Percentiles rank a stretch among this genome's conserved stretches.
Evolutionary conservation across 2,797 vertebrate genomes (phyloP).

Genomic region (Anguilla megastoma): DNA sequence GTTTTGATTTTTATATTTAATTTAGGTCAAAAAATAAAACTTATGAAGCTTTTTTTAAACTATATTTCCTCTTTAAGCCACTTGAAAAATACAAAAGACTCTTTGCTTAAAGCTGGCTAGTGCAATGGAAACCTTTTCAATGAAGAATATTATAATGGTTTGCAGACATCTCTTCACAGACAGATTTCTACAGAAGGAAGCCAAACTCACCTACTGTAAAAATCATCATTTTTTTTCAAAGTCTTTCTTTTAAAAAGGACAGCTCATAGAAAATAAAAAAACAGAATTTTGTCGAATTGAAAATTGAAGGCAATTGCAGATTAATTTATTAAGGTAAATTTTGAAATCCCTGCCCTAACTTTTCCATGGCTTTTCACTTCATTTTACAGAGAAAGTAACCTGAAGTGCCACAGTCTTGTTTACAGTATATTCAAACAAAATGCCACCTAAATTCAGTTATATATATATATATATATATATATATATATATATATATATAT

Average conservation of each 20-base stretch:
- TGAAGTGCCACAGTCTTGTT: neutral
- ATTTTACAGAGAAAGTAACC: neutral
- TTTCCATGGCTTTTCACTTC: neutral
- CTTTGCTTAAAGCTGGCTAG: neutral
- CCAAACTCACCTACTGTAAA: slow-evolving; percentile 21
- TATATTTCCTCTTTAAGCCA: slow-evolving; percentile 1
- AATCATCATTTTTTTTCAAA: neutral
- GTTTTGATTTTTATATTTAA: neutral
- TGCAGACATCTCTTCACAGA: slow-evolving; percentile 7
- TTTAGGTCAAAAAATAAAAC: neutral
- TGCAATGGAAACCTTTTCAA: neutral
- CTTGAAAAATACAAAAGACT: neutral
- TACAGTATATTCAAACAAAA: neutral
- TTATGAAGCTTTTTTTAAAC: neutral
- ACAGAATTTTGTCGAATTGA: neutral
- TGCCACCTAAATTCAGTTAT: neutral
- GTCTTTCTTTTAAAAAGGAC: neutral
- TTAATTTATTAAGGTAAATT: neutral
- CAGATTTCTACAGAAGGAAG: neutral
- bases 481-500: neutral
- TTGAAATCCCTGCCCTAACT: neutral
- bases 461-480: neutral
- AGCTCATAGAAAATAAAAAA: neutral
- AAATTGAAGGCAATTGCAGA: neutral
- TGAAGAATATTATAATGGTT: slow-evolving; percentile 10